These are phyloP conservation scores for Nineta flava DNA, from an alignment of 2,888 invertebrate genomes.

Conservation along the genomic window DNA sequence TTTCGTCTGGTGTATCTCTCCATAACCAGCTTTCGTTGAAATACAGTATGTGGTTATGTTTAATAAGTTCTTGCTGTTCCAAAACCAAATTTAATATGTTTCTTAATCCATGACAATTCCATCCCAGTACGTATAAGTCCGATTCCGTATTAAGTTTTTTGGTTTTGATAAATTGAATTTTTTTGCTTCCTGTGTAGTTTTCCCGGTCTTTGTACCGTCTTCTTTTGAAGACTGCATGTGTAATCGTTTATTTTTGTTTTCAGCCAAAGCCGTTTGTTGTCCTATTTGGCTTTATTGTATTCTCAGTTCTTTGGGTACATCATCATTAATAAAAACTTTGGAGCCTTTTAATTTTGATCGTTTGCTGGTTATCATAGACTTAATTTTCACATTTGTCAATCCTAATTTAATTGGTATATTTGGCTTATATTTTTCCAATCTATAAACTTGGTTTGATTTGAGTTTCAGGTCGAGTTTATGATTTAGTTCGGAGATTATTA, in stretches of 20 bases:
- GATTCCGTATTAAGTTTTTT: neutral
- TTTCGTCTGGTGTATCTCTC: neutral
- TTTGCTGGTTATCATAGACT: neutral
- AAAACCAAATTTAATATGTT: neutral
- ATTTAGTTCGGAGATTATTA: no score
- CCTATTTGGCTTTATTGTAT: neutral
- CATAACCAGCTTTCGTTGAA: neutral
- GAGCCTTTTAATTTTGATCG: neutral
- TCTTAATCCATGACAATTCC: neutral
- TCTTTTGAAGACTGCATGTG: neutral
- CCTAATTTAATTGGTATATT: neutral
- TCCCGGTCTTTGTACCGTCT: neutral
- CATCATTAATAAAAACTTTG: neutral
- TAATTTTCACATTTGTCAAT: neutral
- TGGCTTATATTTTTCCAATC: neutral
- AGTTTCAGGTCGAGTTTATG: no score
- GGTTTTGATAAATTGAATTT: neutral
- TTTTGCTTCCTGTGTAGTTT: neutral
- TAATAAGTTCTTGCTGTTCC: neutral
- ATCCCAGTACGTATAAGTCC: neutral
- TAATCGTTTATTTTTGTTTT: neutral
- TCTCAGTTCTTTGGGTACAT: neutral
- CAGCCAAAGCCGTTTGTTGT: neutral
- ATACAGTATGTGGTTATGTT: neutral
- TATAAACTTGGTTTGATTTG: neutral